Conservation (phyloP, 2,888 invertebrate species). For the Neoascia interrupta region DNA sequence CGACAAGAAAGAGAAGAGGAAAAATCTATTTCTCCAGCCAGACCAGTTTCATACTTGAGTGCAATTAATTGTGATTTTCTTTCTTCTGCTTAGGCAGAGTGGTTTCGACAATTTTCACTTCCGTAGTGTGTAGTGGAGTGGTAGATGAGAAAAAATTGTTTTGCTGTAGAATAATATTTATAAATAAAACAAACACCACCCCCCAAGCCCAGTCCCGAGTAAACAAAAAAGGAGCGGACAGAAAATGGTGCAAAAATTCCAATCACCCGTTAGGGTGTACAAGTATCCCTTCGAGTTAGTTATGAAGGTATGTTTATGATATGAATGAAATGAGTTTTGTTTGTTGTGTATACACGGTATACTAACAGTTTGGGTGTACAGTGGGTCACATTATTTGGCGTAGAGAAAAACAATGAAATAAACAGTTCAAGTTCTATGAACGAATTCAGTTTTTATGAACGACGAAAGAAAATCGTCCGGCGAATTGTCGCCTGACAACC, state of each 20-base stretch:
- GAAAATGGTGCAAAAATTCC: conserved; percentile 96
- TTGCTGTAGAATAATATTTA: too few species aligned
- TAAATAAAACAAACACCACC: conserved; percentile 9
- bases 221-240: conserved; percentile 40
- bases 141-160: neutral
- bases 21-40: neutral
- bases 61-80: conserved; percentile 15
- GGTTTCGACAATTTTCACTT: conserved; percentile 21
- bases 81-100: conserved; percentile 1
- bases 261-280: conserved; percentile 96
- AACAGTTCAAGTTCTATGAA: too few species aligned
- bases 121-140: neutral
- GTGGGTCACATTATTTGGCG: conserved; percentile 17
- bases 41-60: conserved; percentile 14
- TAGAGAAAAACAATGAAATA: too few species aligned
- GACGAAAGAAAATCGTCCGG: too few species aligned
- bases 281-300: conserved; percentile 97
- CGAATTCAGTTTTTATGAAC: too few species aligned
- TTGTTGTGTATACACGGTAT: conserved; percentile 14
- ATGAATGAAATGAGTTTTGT: too few species aligned
- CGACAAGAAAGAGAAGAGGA: neutral
- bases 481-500: too few species aligned
- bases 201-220: neutral
- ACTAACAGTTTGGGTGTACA: neutral
- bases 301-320: conserved; percentile 88